phyloP scores from a whole-genome alignment of 2,113 vertebrate genomes.

The Amazona vittata region DNA sequence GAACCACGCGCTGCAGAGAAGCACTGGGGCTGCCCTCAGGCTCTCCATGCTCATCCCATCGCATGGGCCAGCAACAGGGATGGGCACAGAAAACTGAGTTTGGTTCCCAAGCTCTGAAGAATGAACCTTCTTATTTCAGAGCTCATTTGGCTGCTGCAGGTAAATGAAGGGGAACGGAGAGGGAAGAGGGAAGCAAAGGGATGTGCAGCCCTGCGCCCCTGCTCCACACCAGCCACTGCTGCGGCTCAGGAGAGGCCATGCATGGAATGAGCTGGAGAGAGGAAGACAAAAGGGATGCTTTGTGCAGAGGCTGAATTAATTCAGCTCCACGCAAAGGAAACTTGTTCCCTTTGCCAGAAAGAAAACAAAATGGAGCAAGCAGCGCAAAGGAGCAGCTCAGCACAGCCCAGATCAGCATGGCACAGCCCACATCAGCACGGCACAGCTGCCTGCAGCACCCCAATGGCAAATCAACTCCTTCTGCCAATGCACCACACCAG shows the following conservation, averaged over 20 bases:
- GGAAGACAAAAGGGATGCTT: background rate
- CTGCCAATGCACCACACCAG: background rate
- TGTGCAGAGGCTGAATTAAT: background rate
- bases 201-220: accelerated
- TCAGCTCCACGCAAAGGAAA: background rate
- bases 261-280: background rate
- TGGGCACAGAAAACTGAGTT: accelerated
- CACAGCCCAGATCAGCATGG: too few species aligned
- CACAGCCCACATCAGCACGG: too few species aligned
- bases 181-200: background rate
- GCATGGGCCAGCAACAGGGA: accelerated
- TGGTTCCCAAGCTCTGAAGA: background rate
- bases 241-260: background rate
- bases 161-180: background rate
- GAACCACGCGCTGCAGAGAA: accelerated
- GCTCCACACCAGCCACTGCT: background rate
- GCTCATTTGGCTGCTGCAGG: background rate
- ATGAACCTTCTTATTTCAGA: background rate
- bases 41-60: background rate
- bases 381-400: background rate
- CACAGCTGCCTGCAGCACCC: background rate
- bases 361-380: background rate
- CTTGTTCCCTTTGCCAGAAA: background rate
- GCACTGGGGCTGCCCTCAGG: accelerated
- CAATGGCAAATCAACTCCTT: background rate